Evolutionary conservation across 2,113 vertebrate species (phyloP).

Genomic region (Cervus canadensis): DNA sequence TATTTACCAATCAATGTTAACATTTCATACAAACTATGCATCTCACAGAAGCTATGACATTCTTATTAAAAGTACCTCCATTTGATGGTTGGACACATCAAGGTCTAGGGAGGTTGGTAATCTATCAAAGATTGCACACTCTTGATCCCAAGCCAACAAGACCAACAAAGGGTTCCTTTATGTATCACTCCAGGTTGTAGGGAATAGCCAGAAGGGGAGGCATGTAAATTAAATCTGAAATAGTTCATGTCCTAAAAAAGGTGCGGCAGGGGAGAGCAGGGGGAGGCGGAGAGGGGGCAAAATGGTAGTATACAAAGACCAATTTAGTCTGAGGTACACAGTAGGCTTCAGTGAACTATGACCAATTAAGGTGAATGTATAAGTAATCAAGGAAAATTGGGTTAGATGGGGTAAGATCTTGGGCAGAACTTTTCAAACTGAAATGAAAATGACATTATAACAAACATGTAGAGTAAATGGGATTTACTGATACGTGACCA

Average conservation of each 20-base stretch:
- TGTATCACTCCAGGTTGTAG: not conserved
- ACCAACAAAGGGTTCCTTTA: not conserved
- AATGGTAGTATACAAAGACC: not conserved
- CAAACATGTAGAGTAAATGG: not conserved
- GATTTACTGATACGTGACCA: not conserved
- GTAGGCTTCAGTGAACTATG: not conserved
- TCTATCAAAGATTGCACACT: not conserved
- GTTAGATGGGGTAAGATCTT: not conserved
- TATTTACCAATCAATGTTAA: not conserved
- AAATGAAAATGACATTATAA: not conserved
- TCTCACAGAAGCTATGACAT: not conserved
- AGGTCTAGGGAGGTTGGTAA: not conserved
- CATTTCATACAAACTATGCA: not conserved
- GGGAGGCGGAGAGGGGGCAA: not conserved
- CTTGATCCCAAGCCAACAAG: not conserved
- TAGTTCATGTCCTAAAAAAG: not conserved
- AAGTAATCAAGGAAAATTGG: not conserved
- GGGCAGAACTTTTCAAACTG: not conserved
- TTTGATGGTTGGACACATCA: not conserved
- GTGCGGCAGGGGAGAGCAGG: accelerated
- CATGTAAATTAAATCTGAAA: not conserved
- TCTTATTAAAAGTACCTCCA: not conserved
- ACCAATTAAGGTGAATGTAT: not conserved
- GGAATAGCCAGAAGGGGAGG: not conserved
- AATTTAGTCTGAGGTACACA: not conserved